Evolutionary conservation across 2,113 vertebrate species (phyloP).

Genomic region (Pao palembangensis): DNA sequence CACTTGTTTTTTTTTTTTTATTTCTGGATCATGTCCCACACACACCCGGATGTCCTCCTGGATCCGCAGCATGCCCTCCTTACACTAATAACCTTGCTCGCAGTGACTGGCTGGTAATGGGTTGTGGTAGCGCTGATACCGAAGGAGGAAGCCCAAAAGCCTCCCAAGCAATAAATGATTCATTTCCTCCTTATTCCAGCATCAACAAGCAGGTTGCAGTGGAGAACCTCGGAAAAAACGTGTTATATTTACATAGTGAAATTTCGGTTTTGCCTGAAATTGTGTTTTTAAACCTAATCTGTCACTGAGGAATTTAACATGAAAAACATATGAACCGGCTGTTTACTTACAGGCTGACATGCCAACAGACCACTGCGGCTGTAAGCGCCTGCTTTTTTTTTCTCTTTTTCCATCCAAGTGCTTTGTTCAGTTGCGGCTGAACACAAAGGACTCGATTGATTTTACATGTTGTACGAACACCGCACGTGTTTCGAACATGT

Average conservation of each 20-base stretch:
- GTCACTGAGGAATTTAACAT: background rate
- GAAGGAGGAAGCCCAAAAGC: conserved; percentile 8
- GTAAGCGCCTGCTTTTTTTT: conserved; percentile 7
- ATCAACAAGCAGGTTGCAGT: background rate
- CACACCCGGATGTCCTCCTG: conserved; percentile 16
- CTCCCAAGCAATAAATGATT: conserved; percentile 46
- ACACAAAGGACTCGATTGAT: conserved; percentile 27
- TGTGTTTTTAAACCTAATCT: conserved; percentile 12
- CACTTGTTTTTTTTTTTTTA: conserved; percentile 16
- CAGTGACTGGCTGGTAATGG: conserved; percentile 23
- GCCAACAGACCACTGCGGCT: background rate
- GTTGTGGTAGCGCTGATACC: conserved; percentile 17
- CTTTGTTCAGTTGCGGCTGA: conserved; percentile 19
- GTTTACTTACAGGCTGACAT: background rate
- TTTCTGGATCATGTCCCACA: conserved; percentile 39
- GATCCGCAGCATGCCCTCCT: conserved; percentile 17
- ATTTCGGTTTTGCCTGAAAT: conserved; percentile 11
- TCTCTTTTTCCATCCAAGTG: conserved; percentile 13
- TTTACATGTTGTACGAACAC: conserved; percentile 28
- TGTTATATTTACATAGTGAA: conserved; percentile 16
- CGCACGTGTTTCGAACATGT: conserved; percentile 20
- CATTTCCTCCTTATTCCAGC: conserved; percentile 31
- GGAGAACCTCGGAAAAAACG: conserved; percentile 16
- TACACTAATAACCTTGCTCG: conserved; percentile 46
- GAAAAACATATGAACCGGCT: background rate